Conservation (phyloP, 2,888 invertebrate species). For the Chirona hameri region DNA sequence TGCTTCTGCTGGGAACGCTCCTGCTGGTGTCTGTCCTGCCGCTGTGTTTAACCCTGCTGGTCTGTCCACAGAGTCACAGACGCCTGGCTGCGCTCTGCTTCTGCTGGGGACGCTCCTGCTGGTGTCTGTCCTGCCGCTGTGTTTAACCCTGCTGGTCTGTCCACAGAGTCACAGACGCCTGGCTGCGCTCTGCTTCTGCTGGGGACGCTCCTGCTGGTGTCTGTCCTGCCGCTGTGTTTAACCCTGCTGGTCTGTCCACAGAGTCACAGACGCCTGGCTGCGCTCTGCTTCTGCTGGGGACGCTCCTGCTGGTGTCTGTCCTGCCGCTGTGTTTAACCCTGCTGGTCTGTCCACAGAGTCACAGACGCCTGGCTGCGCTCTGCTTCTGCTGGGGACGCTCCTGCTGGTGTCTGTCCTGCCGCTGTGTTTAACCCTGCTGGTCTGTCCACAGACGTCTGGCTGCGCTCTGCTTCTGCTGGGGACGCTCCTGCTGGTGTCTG, state of each 20-base stretch:
- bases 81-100: conserved; percentile 67
- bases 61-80: background rate
- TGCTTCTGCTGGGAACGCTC: too few relatives aligned
- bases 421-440: too few relatives aligned
- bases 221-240: too few relatives aligned
- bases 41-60: too few relatives aligned
- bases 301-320: conserved; percentile 65
- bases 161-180: conserved; percentile 53
- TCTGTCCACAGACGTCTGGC: conserved; percentile 55
- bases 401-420: conserved; percentile 59
- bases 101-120: conserved; percentile 68
- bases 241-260: too few relatives aligned
- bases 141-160: too few relatives aligned
- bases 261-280: conserved; percentile 61
- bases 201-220: conserved; percentile 66
- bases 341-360: too few relatives aligned
- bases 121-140: conserved; percentile 47
- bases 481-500: conserved; percentile 64
- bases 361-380: conserved; percentile 60
- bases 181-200: conserved; percentile 66
- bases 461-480: conserved; percentile 67
- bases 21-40: too few relatives aligned
- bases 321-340: too few relatives aligned
- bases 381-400: conserved; percentile 68
- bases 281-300: conserved; percentile 65